phyloP scores from a whole-genome alignment of 1,140 invertebrate genomes.

The Drosophila nigrodunni region DNA sequence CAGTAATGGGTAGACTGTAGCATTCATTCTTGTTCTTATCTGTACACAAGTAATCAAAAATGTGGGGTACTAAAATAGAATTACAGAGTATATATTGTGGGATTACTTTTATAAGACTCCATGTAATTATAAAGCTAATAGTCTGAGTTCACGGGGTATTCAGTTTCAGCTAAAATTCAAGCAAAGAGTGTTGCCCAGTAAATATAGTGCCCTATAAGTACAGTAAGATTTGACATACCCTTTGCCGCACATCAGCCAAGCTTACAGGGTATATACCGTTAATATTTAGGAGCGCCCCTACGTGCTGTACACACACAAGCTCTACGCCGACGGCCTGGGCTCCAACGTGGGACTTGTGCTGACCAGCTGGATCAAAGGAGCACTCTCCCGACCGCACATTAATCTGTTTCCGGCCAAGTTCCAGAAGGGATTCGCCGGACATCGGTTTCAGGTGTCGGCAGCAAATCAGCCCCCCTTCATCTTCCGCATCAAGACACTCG shows the following conservation, averaged over 20 bases:
- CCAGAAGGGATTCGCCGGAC: conserved; percentile 88
- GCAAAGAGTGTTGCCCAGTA: too few relatives aligned
- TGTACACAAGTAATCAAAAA: too few relatives aligned
- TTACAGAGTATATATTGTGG: too few relatives aligned
- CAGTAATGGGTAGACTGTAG: too few relatives aligned
- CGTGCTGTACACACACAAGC: conserved; percentile 89
- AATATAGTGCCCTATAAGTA: too few relatives aligned
- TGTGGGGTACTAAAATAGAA: too few relatives aligned
- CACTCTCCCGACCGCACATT: conserved; percentile 86
- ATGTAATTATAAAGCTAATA: not conserved
- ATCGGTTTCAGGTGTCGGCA: conserved; percentile 88
- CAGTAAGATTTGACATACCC: too few relatives aligned
- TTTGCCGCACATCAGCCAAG: too few relatives aligned
- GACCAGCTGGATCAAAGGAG: conserved; percentile 88
- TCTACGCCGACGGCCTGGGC: conserved; percentile 89
- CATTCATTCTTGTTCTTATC: too few relatives aligned
- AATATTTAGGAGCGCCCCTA: conserved; percentile 87
- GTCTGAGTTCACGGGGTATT: too few relatives aligned
- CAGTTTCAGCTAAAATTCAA: too few relatives aligned
- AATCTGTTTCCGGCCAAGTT: conserved; percentile 89
- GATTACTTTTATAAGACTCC: too few relatives aligned
- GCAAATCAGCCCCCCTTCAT: conserved; percentile 89
- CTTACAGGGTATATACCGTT: not conserved
- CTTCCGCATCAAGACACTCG: conserved; percentile 86
- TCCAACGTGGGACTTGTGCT: conserved; percentile 87